Base-by-base conservation (phyloP, 2,113 vertebrate genomes). In the Dipodomys spectabilis region DNA sequence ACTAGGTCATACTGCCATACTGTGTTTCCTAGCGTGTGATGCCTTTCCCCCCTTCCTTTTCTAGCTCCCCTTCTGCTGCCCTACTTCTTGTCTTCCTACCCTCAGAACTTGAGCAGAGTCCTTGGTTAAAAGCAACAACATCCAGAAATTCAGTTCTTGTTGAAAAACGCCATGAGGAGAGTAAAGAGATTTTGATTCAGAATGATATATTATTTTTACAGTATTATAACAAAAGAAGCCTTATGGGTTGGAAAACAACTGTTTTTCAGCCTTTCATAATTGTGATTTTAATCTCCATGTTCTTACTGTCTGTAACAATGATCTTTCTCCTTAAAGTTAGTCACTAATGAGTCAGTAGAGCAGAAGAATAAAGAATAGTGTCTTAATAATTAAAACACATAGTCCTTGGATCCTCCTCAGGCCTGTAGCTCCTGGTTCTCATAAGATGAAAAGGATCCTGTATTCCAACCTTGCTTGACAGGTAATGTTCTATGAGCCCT, bases 371-470 rank as follows among this genome's bases (percentile, higher is more conserved):
- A 86, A 88, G 39, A 67, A 82, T n/a, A 90, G 23, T 73, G 22
- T 77, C 53, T 27, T 79, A 64, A 80, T 53, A 72, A 78, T 85
- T 78, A 94, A 93, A 72, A 67, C 4, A 28, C 30, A 57, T 16
- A 44, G 28, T 44, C 18, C 72, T 7, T 8, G 67, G 79, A 92
- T 65, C 22, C 53, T 30, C 32, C 67, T 69, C 32, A n/a, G 16
- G 7, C 6, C n/a, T 32, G 16, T 23, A 11, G 6, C 49, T 79
- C n/a, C 78, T 74, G 12, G 9, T 25, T 93, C 28, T 85, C 28
- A 72, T 27, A n/a, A 79, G 71, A 79, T 92, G 94, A 53, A 94
- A 92, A 86, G 64, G 87, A 77, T 57, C 30, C 16, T 30, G n/a
- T 64, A 22, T 45, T 81, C 60, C 60, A 79, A 15, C 74, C 65